Evolutionary conservation across 2,113 vertebrate species (phyloP).

Genomic region (Kryptolebias marmoratus): DNA sequence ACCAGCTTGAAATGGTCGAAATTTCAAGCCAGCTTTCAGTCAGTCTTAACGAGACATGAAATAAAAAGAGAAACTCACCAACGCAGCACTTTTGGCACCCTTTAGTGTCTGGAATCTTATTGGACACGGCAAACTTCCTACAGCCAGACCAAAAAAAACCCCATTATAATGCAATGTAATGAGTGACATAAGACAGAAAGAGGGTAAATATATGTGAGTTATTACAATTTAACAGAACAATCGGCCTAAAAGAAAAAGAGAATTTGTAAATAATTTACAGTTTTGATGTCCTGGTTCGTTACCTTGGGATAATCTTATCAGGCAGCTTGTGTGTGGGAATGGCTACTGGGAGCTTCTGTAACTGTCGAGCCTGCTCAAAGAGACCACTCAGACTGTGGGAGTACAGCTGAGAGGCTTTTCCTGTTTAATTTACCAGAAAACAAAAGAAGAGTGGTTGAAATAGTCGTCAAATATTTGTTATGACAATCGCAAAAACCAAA

Average conservation of each 20-base stretch:
- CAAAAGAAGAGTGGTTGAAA: too few relatives aligned
- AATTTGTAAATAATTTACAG: background rate
- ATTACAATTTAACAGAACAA: background rate
- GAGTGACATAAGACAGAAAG: background rate
- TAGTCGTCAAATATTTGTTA: background rate
- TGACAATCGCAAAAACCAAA: background rate
- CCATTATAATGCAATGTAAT: too few relatives aligned
- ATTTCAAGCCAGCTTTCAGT: too few relatives aligned
- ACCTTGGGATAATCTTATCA: conserved; percentile 97
- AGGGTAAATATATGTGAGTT: background rate
- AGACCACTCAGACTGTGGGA: conserved; percentile 94
- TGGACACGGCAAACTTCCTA: conserved; percentile 97
- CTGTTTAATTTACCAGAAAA: conserved; percentile 65
- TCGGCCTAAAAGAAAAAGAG: background rate
- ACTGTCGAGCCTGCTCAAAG: conserved; percentile 96
- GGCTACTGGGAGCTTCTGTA: conserved; percentile 96
- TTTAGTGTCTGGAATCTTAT: conserved; percentile 98
- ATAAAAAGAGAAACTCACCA: conserved; percentile 77
- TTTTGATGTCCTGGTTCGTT: background rate
- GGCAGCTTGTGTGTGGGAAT: conserved; percentile 98
- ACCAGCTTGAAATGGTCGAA: too few relatives aligned
- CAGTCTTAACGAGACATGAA: too few relatives aligned
- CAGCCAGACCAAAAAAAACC: conserved; percentile 54
- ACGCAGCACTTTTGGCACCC: conserved; percentile 99
- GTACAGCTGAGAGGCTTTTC: conserved; percentile 98